Percentiles rank a stretch among this genome's conserved stretches.
Evolutionary conservation across 2,797 vertebrate species (phyloP).

Genomic region (Neosilurus hyrtlii): DNA sequence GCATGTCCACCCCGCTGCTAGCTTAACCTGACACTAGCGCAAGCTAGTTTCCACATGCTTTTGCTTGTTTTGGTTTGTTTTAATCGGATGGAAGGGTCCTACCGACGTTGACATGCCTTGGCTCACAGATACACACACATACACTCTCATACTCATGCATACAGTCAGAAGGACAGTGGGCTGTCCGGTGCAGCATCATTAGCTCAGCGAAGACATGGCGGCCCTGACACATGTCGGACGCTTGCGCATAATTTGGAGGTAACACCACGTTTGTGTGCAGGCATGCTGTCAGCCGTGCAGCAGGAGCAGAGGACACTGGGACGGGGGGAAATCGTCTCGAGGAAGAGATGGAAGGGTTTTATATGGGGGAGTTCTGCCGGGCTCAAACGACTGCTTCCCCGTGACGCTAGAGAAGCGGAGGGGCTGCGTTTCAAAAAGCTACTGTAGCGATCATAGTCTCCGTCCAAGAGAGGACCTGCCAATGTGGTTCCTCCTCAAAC

Average conservation of each 20-base stretch:
- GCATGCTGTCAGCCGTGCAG: slow-evolving; percentile 71
- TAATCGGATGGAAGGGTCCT: slow-evolving; percentile 78
- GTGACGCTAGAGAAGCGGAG: slow-evolving; percentile 48
- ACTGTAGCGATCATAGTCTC: slow-evolving; percentile 44
- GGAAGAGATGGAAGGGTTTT: slow-evolving; percentile 49
- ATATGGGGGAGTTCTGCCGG: slow-evolving; percentile 53
- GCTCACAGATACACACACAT: slow-evolving; percentile 56
- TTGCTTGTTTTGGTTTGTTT: slow-evolving; percentile 72
- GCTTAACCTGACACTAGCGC: slow-evolving; percentile 79
- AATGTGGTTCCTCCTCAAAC: slow-evolving; percentile 48
- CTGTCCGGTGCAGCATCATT: slow-evolving; percentile 80
- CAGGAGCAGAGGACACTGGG: slow-evolving; percentile 65
- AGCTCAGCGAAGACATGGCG: slow-evolving; percentile 76
- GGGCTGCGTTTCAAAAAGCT: slow-evolving; percentile 47
- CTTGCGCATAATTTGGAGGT: slow-evolving; percentile 80
- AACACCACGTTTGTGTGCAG: slow-evolving; percentile 73
- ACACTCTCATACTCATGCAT: slow-evolving; percentile 57
- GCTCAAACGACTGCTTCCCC: slow-evolving; percentile 49
- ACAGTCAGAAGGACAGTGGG: slow-evolving; percentile 77
- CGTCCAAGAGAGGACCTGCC: slow-evolving; percentile 45
- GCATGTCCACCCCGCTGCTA: slow-evolving; percentile 71
- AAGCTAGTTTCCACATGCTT: slow-evolving; percentile 72
- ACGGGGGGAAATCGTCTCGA: slow-evolving; percentile 43
- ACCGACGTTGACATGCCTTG: slow-evolving; percentile 57
- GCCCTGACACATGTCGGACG: slow-evolving; percentile 81